Percentiles rank a stretch among this genome's conserved stretches.
phyloP scores from a whole-genome alignment of 2,888 invertebrate species.

The Synergus gifuensis region DNA sequence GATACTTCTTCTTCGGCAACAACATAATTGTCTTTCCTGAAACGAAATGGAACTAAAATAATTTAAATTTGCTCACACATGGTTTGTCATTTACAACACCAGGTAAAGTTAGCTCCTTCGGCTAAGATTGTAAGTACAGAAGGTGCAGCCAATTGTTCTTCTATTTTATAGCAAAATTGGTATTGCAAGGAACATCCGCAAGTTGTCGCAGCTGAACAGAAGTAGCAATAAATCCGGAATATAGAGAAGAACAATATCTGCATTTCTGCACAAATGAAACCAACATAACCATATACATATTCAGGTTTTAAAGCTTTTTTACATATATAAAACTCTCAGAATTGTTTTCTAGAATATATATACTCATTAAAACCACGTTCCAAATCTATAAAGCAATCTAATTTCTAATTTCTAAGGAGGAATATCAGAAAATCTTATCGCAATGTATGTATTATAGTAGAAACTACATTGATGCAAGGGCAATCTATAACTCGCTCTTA shows the following conservation, averaged over 20 bases:
- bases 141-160: conserved; percentile 20
- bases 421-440: conserved; percentile 30
- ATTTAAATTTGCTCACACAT: neutral
- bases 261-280: conserved; percentile 12
- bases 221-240: conserved; percentile 7
- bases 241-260: neutral
- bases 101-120: neutral
- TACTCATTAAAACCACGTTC: too few relatives aligned
- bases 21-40: neutral
- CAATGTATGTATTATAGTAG: neutral
- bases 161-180: conserved; percentile 6
- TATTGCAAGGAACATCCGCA: neutral
- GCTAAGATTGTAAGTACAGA: conserved; percentile 28
- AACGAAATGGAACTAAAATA: neutral
- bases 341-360: neutral
- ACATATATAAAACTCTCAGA: neutral
- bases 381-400: neutral
- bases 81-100: neutral
- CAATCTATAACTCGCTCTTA: conserved; percentile 34
- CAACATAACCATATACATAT: neutral
- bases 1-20: neutral
- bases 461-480: conserved; percentile 31
- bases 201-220: conserved; percentile 10
- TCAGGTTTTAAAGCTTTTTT: neutral
- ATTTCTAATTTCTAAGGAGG: neutral